A percentile compares a stretch with the other conserved stretches of the same genome.
Evolutionary conservation across 2,797 vertebrate species (phyloP).

Genomic region (Catamblyrhynchus diadema): DNA sequence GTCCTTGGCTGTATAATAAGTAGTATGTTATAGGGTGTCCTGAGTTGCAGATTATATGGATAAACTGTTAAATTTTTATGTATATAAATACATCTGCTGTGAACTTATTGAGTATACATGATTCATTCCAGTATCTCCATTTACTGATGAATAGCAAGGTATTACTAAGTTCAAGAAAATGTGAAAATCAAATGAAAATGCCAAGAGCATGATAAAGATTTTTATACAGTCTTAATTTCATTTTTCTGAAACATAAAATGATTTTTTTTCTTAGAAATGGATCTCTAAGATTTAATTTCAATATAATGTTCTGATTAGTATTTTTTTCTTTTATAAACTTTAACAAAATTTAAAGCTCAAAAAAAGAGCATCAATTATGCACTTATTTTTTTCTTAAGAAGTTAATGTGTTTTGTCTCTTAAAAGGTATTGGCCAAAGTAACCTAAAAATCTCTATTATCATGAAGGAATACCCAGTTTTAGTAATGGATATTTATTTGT

Average conservation of each 20-base stretch:
- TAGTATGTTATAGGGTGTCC: conserved; percentile 1
- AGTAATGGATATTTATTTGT: not conserved
- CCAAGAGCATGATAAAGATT: not conserved
- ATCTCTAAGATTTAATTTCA: not conserved
- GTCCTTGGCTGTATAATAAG: conserved; percentile 45
- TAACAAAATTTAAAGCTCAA: not conserved
- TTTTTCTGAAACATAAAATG: not conserved
- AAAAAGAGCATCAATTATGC: not conserved
- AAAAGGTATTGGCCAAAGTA: not conserved
- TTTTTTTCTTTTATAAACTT: not conserved
- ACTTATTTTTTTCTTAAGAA: not conserved
- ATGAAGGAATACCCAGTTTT: not conserved
- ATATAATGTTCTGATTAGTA: not conserved
- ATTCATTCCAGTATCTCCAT: not conserved
- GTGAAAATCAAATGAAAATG: not conserved
- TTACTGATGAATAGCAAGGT: not conserved
- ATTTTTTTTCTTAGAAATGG: not conserved
- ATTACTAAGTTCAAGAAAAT: not conserved
- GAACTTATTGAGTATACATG: not conserved
- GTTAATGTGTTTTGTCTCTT: not conserved
- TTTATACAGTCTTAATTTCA: not conserved
- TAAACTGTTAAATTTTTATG: conserved; percentile 22
- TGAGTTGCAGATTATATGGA: conserved; percentile 38
- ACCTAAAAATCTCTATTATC: not conserved
- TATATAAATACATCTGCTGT: not conserved